phyloP scores from a whole-genome alignment of 2,888 invertebrate species.

The Allacma fusca region DNA sequence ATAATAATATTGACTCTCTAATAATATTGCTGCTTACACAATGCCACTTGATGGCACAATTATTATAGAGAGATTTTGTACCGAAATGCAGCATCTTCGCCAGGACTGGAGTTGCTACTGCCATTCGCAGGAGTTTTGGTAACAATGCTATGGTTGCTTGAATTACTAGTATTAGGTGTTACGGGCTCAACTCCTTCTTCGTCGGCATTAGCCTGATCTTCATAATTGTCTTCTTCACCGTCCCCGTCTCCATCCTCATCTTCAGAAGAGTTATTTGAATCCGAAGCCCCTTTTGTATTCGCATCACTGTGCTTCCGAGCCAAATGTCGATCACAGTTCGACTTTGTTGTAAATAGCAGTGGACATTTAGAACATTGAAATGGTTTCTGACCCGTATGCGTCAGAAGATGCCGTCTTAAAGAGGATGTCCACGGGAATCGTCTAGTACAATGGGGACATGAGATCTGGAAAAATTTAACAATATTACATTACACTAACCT shows the following conservation, averaged over 20 bases:
- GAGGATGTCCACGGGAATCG: slow-evolving; percentile 98
- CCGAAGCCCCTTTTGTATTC: slow-evolving; percentile 63
- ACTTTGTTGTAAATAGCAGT: slow-evolving; percentile 93
- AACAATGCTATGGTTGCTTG: slow-evolving; percentile 19
- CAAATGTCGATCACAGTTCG: slow-evolving; percentile 94
- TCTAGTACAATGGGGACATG: slow-evolving; percentile 90
- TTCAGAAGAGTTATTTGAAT: slow-evolving; percentile 66
- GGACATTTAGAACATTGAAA: slow-evolving; percentile 94
- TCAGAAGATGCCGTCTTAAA: slow-evolving; percentile 89
- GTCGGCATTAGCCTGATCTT: slow-evolving; percentile 40
- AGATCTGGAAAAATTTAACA: slow-evolving; percentile 48
- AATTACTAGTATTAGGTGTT: slow-evolving; percentile 54
- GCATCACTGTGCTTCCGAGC: slow-evolving; percentile 79
- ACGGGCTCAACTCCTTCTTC: slow-evolving; percentile 55
- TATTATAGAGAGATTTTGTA: slow-evolving; percentile 3
- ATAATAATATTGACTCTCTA: background rate
- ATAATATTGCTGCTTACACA: no score
- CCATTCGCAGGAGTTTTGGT: slow-evolving; percentile 3
- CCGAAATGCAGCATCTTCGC: slow-evolving; percentile 54
- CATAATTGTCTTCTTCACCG: slow-evolving; percentile 40
- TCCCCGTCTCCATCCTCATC: slow-evolving; percentile 63
- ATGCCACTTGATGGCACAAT: no score
- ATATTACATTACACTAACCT: background rate
- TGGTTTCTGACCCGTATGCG: slow-evolving; percentile 95
- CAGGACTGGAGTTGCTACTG: slow-evolving; percentile 43